These are phyloP conservation scores for Plutella xylostella DNA, from an alignment of 2,888 invertebrate species.

Conservation along the genomic window DNA sequence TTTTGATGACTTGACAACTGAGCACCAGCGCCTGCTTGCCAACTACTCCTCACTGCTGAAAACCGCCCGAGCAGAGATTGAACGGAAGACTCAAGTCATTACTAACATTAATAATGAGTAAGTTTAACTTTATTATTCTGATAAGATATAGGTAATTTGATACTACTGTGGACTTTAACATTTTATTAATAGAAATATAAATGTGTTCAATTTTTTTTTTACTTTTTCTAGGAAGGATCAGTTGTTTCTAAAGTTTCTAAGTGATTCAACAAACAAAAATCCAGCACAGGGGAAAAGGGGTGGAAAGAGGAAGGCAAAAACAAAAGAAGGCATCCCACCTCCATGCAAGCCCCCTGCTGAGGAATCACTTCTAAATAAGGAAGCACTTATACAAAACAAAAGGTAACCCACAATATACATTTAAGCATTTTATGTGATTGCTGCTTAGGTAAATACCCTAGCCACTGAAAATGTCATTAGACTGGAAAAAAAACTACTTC, in stretches of 20 bases:
- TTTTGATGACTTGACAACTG: slow-evolving; percentile 40
- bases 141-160: too few species aligned
- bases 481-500: too few species aligned
- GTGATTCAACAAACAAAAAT: not conserved
- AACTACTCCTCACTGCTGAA: slow-evolving; percentile 54
- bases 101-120: slow-evolving; percentile 46
- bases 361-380: too few species aligned
- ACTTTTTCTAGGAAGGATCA: slow-evolving; percentile 19
- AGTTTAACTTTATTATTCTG: slow-evolving; percentile 27
- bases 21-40: slow-evolving; percentile 39
- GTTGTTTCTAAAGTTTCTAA: not conserved
- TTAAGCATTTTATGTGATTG: too few species aligned
- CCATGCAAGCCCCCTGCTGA: too few species aligned
- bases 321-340: not conserved
- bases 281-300: not conserved
- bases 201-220: too few species aligned
- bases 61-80: slow-evolving; percentile 50
- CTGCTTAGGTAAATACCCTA: too few species aligned
- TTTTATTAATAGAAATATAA: not conserved
- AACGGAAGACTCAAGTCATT: slow-evolving; percentile 49
- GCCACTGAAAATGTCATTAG: too few species aligned
- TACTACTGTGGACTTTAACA: not conserved
- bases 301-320: not conserved
- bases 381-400: too few species aligned
- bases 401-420: too few species aligned